Evolutionary conservation across 1,140 invertebrate genomes (phyloP), one percentile per base, ranked within the genome.

Genomic region (Brachionus rotundiformis): DNA sequence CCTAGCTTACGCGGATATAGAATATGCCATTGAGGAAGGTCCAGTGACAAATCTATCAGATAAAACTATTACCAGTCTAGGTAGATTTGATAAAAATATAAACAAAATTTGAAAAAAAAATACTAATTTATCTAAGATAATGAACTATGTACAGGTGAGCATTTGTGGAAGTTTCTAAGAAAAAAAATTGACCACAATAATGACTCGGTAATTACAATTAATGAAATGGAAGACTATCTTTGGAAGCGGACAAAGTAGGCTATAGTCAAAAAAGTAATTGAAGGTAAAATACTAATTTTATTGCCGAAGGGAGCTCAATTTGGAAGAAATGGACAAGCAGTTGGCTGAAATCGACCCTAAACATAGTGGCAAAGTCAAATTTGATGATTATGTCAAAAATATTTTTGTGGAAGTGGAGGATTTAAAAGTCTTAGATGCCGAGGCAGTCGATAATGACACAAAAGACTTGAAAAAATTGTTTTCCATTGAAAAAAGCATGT

Each of bases 321-420:
- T 25, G 16, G 68, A 41, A 25, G 68, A 73, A 44, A 10, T 73
- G 10, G n/a, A 25, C 7, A 41, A 31, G n/a, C 39, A 73, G 13
- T 23, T 73, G 3, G 23, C 36, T 11, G 10, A 41, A 73, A 73
- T 47, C 25, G 68, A 47, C 19, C 19, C 39, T 25, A 10, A 44
- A 11, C 25, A 23, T 8, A n/a, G 10, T 10, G 10, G 13, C 1
- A 39, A 41, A 41, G 29, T 73, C 13, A 44, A 44, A 4, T 73
- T 73, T 29, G 19, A 73, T 10, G 36, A 19, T 11, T 73, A 79
- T 25, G 8, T 63, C 5, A 79, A 59, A 54, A 49, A 59, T 6
- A 16, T 79, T 59, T 79, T 79, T 49, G 76, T 39, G 11, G n/a
- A 39, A 36, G 10, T 79, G 1, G 76, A 79, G 13, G 76, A 79